Evolutionary conservation across 2,888 invertebrate genomes (phyloP).

Genomic region (Brenthis ino): DNA sequence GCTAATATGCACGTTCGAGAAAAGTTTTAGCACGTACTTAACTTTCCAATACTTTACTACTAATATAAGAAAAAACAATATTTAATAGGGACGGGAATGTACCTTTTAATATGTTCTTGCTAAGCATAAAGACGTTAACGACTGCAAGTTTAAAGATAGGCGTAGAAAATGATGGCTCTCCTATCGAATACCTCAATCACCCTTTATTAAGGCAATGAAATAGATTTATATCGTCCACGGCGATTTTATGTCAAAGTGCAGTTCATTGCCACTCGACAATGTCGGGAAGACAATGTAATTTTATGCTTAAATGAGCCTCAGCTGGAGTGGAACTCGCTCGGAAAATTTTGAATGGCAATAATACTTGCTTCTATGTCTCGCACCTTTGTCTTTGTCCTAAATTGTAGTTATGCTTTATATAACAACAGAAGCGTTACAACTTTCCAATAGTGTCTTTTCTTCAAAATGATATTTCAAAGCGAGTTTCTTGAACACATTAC

Average conservation of each 20-base stretch:
- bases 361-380: constrained; percentile 63
- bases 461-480: constrained; percentile 34
- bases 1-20: constrained; percentile 50
- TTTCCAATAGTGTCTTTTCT: constrained; percentile 57
- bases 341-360: constrained; percentile 78
- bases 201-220: constrained; percentile 80
- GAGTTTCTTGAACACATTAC: constrained; percentile 29
- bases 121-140: constrained; percentile 61
- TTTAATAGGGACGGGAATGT: constrained; percentile 31
- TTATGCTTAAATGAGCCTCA: constrained; percentile 79
- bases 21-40: constrained; percentile 50
- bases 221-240: constrained; percentile 77
- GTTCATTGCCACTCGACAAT: constrained; percentile 81
- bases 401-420: constrained; percentile 78
- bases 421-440: constrained; percentile 73
- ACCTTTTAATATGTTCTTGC: constrained; percentile 43
- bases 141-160: constrained; percentile 62
- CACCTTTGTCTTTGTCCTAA: constrained; percentile 70
- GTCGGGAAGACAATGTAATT: constrained; percentile 79
- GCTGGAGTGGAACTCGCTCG: constrained; percentile 75
- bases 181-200: constrained; percentile 74
- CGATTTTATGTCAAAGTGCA: constrained; percentile 82
- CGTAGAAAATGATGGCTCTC: constrained; percentile 66
- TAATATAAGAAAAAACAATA: constrained; percentile 22
- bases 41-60: constrained; percentile 14